These are phyloP conservation scores for Illadopsis cleaveri DNA, from an alignment of 2,113 vertebrate genomes.

Conservation along the genomic window DNA sequence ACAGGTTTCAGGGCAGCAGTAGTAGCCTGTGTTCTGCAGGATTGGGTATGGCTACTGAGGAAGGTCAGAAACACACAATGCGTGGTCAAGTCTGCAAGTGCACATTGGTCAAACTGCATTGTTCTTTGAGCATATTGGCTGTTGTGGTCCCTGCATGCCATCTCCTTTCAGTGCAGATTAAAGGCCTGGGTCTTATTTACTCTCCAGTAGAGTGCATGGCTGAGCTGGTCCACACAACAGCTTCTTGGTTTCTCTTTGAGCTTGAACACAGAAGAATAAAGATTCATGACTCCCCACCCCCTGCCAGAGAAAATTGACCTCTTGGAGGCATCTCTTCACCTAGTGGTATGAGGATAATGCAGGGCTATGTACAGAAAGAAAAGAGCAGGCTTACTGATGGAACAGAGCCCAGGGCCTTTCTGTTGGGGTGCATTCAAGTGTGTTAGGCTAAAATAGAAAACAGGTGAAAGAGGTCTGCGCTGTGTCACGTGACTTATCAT, in stretches of 20 bases:
- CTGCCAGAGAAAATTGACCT: slow-evolving; percentile 76
- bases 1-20: neutral
- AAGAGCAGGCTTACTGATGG: neutral
- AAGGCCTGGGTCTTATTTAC: slow-evolving; percentile 73
- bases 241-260: slow-evolving; percentile 72
- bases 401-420: neutral
- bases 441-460: slow-evolving; percentile 33
- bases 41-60: neutral
- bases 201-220: slow-evolving; percentile 70
- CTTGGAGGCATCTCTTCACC: slow-evolving; percentile 74
- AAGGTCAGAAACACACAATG: neutral
- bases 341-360: slow-evolving; percentile 62
- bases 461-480: slow-evolving; percentile 7
- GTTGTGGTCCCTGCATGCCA: neutral
- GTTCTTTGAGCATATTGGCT: neutral
- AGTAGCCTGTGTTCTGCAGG: neutral
- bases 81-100: neutral
- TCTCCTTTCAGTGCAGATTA: slow-evolving; percentile 69
- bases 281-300: slow-evolving; percentile 63
- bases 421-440: slow-evolving; percentile 23
- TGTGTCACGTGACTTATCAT: neutral
- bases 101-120: neutral
- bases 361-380: neutral
- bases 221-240: slow-evolving; percentile 75
- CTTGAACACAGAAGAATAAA: slow-evolving; percentile 72